These are phyloP conservation scores for Argyrosomus regius DNA, from an alignment of 2,797 vertebrate species.

Conservation along the genomic window DNA sequence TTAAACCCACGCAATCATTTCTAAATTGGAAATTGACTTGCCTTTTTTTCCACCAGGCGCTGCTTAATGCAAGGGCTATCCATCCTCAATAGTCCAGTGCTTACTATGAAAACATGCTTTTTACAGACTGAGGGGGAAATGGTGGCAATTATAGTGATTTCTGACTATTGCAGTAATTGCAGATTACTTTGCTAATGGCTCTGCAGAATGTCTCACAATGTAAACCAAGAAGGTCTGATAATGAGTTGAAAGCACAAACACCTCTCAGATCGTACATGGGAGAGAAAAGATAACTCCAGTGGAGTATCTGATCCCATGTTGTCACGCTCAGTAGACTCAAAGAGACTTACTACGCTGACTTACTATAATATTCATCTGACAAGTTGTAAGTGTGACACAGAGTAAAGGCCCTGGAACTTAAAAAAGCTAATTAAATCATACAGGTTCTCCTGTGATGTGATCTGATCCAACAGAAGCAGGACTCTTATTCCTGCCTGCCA, in stretches of 20 bases:
- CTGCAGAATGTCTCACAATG: constrained; percentile 59
- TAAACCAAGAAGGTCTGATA: constrained; percentile 70
- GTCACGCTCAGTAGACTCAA: constrained; percentile 38
- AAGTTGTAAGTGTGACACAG: constrained; percentile 17
- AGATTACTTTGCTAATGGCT: constrained; percentile 75
- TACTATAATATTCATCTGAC: constrained; percentile 32
- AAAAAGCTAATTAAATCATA: constrained; percentile 40
- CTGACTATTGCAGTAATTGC: constrained; percentile 74
- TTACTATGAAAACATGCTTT: constrained; percentile 70
- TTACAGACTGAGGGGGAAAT: constrained; percentile 65
- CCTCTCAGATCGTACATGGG: constrained; percentile 61
- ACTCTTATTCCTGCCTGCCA: not conserved
- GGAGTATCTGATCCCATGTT: constrained; percentile 45
- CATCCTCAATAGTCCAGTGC: constrained; percentile 64
- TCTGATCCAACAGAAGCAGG: constrained; percentile 7
- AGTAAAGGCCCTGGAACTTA: constrained; percentile 10
- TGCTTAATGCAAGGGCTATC: constrained; percentile 64
- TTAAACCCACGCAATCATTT: constrained; percentile 73
- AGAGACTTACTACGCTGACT: constrained; percentile 1
- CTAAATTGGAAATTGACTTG: constrained; percentile 80
- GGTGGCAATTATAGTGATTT: constrained; percentile 76
- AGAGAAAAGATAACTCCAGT: constrained; percentile 38
- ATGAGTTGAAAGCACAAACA: constrained; percentile 67
- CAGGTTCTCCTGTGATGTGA: constrained; percentile 14
- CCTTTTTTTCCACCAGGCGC: constrained; percentile 52